Base-by-base conservation (phyloP, 2,113 vertebrate genomes). In the Pardalotus punctatus region DNA sequence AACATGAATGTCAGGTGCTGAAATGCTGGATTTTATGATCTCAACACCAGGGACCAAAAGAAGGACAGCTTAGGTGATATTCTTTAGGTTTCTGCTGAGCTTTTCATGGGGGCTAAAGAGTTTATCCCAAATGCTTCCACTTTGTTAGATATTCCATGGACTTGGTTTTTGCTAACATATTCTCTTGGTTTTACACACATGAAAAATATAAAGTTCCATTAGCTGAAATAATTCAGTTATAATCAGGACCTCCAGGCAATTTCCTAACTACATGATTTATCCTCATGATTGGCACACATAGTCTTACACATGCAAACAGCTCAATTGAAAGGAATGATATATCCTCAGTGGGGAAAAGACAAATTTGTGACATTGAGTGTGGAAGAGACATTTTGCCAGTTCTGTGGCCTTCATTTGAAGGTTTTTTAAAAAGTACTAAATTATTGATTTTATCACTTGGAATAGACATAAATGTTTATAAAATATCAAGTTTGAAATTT, bases 281-380 rank as follows among this genome's bases (percentile, higher is more conserved):
- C 42, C 11, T 90, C 20, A 28, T 21, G 38, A 62, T 12, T 66
- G 66, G 22, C 33, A 66, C 40, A 66, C 5, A 23, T 2, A 66
- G 5, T 53, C 25, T 85, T 76, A 66, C 19, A 25, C 3, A 4
- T 6, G 10, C 7, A 74, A 70, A 29, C 10, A 47, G 29, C 29
- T 62, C 40, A 33, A 3, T 2, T 81, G 40, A 66, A 80, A 80
- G 21, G 4, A 73, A 42, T 8, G 0, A 18, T 25, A 5, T 17
- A 28, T 13, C 6, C 5, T n/a, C 10, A 51, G 2, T 15, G 8
- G 4, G 5, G 9, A 17, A 70, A 86, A 81, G 29, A 5, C 0
- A 42, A 36, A 42, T 11, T 20, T 36, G 10, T 72, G 16, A 51
- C 35, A 53, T 27, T 38, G 11, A 2, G 11, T 54, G 33, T 69